Evolutionary conservation across 2,797 vertebrate genomes (phyloP).

Genomic region (Acanthopagrus latus): DNA sequence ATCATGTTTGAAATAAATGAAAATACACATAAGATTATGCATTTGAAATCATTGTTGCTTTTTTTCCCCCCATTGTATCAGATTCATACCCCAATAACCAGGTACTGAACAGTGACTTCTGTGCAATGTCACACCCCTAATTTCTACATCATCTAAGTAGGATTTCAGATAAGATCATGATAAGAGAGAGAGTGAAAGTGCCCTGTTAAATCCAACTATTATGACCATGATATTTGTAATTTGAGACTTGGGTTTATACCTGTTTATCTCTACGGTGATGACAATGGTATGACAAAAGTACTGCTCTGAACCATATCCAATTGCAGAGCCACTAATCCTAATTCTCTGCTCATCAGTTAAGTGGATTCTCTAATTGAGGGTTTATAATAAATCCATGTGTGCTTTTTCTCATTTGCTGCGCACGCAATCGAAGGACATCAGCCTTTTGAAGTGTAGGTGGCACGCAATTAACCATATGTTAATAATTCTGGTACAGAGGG

Average conservation of each 20-base stretch:
- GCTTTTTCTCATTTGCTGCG: conserved; percentile 27
- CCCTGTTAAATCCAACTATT: conserved; percentile 1
- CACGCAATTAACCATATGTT: conserved; percentile 47
- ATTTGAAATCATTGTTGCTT: too few species aligned
- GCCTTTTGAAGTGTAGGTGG: conserved; percentile 26
- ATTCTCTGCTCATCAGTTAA: conserved; percentile 44
- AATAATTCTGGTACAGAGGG: conserved; percentile 39
- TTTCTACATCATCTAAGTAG: not conserved
- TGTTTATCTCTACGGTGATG: conserved; percentile 22
- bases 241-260: conserved; percentile 10
- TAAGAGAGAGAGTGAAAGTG: not conserved
- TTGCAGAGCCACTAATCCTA: conserved; percentile 28
- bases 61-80: too few species aligned
- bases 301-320: conserved; percentile 10
- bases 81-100: too few species aligned
- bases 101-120: too few species aligned
- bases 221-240: not conserved
- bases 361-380: conserved; percentile 35
- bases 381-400: conserved; percentile 25
- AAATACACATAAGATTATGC: too few species aligned
- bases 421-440: conserved; percentile 33
- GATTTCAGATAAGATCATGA: conserved; percentile 3
- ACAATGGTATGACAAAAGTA: conserved; percentile 6
- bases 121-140: too few species aligned
- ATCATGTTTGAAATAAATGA: too few species aligned